Evolutionary conservation across 2,888 invertebrate species (phyloP).

Genomic region (Pseudococcus longispinus): DNA sequence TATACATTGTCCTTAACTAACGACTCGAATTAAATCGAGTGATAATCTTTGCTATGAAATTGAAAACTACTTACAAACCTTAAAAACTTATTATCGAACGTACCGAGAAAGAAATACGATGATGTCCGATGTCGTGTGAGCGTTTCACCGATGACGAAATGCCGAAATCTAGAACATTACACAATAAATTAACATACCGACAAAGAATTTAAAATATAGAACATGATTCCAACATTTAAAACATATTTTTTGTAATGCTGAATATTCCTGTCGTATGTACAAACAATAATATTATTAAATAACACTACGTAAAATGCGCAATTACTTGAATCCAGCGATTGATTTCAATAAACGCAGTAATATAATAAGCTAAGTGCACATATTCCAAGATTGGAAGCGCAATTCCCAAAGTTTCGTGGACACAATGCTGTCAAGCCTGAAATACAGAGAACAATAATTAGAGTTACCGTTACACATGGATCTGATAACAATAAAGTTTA

Average conservation of each 20-base stretch:
- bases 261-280: too few species aligned
- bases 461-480: neutral
- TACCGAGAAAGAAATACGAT: neutral
- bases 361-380: neutral
- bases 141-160: neutral
- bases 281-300: neutral
- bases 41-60: neutral
- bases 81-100: neutral
- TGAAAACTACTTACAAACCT: neutral
- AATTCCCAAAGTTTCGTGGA: neutral
- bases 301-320: neutral
- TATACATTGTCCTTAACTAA: neutral
- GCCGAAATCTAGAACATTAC: neutral
- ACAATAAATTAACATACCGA: neutral
- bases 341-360: neutral
- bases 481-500: neutral
- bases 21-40: neutral
- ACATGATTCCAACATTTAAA: neutral
- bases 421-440: neutral
- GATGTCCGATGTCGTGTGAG: neutral
- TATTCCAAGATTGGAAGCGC: neutral
- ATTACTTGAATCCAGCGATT: neutral
- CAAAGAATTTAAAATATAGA: neutral
- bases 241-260: too few species aligned
- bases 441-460: neutral